Evolutionary conservation across 2,797 vertebrate genomes (phyloP).

Genomic region (Sorex maritimensis): DNA sequence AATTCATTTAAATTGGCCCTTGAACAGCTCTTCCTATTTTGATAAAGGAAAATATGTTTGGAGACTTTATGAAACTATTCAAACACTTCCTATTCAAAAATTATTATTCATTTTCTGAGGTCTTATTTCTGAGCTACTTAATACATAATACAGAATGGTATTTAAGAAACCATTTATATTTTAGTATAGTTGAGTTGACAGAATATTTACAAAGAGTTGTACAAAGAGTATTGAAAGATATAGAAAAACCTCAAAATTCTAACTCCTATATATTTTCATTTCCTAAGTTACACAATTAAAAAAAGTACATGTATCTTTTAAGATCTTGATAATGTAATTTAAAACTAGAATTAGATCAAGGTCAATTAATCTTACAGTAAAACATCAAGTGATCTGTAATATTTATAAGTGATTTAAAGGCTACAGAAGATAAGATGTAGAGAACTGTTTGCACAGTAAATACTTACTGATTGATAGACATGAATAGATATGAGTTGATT

Average conservation of each 20-base stretch:
- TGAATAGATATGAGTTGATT: slow-evolving; percentile 47
- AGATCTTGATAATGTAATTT: neutral
- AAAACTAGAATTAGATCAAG: slow-evolving; percentile 34
- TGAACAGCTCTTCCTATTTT: slow-evolving; percentile 2
- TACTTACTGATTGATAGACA: slow-evolving; percentile 8
- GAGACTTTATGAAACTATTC: neutral
- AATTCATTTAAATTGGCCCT: slow-evolving; percentile 9
- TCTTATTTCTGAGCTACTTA: slow-evolving; percentile 13
- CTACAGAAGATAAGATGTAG: slow-evolving; percentile 17
- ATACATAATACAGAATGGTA: neutral
- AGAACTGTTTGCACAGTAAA: neutral
- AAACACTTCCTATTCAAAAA: slow-evolving; percentile 21
- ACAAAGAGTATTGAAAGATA: slow-evolving; percentile 6
- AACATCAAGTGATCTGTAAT: slow-evolving; percentile 50
- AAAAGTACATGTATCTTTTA: neutral
- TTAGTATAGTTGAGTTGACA: neutral
- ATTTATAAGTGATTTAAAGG: slow-evolving; percentile 53
- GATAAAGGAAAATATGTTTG: slow-evolving; percentile 34
- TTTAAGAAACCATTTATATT: neutral
- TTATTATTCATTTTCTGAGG: neutral
- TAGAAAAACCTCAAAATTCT: neutral
- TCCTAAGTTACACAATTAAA: slow-evolving; percentile 28
- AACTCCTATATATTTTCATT: slow-evolving; percentile 11
- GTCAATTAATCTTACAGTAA: slow-evolving; percentile 33
- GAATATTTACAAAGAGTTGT: neutral